Conservation (phyloP, 2,113 vertebrate genomes). For the Sander lucioperca region DNA sequence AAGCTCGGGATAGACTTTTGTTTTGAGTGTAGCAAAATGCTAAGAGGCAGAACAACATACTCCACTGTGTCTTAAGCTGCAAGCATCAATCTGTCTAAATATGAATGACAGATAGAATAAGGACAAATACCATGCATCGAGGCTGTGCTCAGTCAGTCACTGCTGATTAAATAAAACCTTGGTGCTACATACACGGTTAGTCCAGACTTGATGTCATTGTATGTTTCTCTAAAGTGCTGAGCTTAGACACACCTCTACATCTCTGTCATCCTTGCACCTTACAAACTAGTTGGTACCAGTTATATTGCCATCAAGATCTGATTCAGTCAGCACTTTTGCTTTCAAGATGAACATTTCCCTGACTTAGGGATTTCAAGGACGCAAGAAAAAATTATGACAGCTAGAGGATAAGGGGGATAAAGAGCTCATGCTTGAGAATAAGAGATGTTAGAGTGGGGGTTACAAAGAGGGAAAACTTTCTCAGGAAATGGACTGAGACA, state of each 20-base stretch:
- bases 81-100: neutral
- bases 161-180: slow-evolving; percentile 22
- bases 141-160: neutral
- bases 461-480: neutral
- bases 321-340: slow-evolving; percentile 65
- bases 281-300: slow-evolving; percentile 32
- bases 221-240: slow-evolving; percentile 47
- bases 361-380: slow-evolving; percentile 52
- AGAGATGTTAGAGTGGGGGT: neutral
- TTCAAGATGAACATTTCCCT: slow-evolving; percentile 50
- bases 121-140: neutral
- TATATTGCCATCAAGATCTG: slow-evolving; percentile 22
- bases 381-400: slow-evolving; percentile 37
- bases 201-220: slow-evolving; percentile 10
- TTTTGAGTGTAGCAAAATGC: neutral
- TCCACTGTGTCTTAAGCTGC: neutral
- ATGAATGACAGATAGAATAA: slow-evolving; percentile 1
- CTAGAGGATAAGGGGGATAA: slow-evolving; percentile 39
- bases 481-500: neutral
- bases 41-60: neutral
- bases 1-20: neutral
- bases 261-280: slow-evolving; percentile 45
- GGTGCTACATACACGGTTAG: slow-evolving; percentile 8
- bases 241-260: slow-evolving; percentile 42
- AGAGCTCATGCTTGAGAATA: slow-evolving; percentile 45